Evolutionary conservation across 1,140 invertebrate species (phyloP).

Genomic region (Drosophila willistoni): DNA sequence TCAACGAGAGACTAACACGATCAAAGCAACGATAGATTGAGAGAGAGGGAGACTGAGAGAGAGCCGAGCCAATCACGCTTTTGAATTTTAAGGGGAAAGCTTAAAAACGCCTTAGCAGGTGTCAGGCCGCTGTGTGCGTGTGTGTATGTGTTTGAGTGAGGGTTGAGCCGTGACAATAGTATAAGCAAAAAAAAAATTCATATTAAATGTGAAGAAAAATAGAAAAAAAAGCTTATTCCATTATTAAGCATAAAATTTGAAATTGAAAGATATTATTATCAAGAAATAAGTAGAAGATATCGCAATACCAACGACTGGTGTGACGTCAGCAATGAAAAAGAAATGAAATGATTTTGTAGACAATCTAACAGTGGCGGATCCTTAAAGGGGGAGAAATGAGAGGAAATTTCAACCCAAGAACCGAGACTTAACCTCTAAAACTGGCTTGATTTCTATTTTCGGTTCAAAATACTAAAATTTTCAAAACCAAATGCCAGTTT

Average conservation of each 20-base stretch:
- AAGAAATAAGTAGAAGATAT: neutral
- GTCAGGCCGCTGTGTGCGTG: neutral
- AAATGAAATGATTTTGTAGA: too few species aligned
- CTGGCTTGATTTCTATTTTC: too few species aligned
- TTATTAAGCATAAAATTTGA: neutral
- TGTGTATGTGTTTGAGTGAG: neutral
- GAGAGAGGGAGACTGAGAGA: neutral
- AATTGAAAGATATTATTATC: slow-evolving; percentile 1
- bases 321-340: neutral
- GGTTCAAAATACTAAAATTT: too few species aligned
- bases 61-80: neutral
- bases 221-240: neutral
- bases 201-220: neutral
- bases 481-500: too few species aligned
- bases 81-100: neutral
- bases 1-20: neutral
- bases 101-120: neutral
- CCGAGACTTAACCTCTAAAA: too few species aligned
- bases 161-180: neutral
- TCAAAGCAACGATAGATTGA: neutral
- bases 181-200: neutral
- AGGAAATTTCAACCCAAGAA: too few species aligned
- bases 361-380: too few species aligned
- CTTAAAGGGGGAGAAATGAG: too few species aligned
- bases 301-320: neutral